phyloP scores from a whole-genome alignment of 2,888 invertebrate genomes.

The Catocala fraxini region DNA sequence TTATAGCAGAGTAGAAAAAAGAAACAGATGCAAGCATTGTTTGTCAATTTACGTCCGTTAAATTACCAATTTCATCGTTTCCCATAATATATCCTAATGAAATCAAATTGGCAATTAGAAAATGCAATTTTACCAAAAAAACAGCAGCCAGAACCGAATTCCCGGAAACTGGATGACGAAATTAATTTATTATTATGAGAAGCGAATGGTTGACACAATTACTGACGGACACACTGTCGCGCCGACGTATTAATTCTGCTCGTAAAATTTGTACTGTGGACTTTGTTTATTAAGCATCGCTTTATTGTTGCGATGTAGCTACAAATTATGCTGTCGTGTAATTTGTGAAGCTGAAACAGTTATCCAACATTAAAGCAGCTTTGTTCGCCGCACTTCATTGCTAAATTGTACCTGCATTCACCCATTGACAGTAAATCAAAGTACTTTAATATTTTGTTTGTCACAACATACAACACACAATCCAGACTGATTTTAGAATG shows the following conservation, averaged over 20 bases:
- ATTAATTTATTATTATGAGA: constrained; percentile 67
- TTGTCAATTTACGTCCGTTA: not conserved
- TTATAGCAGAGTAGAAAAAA: too few species aligned
- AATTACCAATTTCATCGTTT: not conserved
- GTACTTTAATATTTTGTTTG: too few species aligned
- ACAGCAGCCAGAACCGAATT: constrained; percentile 20
- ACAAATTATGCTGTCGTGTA: constrained; percentile 24
- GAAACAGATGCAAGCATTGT: too few species aligned
- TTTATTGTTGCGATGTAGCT: constrained; percentile 31
- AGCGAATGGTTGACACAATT: constrained; percentile 70
- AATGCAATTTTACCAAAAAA: constrained; percentile 6
- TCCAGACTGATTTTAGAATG: too few species aligned
- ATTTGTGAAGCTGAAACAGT: constrained; percentile 22
- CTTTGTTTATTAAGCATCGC: constrained; percentile 55
- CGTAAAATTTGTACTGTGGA: constrained; percentile 69
- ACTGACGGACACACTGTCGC: constrained; percentile 58
- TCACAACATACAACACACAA: too few species aligned
- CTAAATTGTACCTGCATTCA: too few species aligned
- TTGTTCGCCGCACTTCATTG: not conserved
- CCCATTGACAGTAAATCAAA: too few species aligned
- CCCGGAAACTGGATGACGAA: constrained; percentile 42
- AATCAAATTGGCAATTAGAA: not conserved
- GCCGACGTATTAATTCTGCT: constrained; percentile 70
- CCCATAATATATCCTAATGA: not conserved
- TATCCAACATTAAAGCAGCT: not conserved